Conservation (phyloP, 2,113 vertebrate genomes). For the Oreochromis spilurus region DNA sequence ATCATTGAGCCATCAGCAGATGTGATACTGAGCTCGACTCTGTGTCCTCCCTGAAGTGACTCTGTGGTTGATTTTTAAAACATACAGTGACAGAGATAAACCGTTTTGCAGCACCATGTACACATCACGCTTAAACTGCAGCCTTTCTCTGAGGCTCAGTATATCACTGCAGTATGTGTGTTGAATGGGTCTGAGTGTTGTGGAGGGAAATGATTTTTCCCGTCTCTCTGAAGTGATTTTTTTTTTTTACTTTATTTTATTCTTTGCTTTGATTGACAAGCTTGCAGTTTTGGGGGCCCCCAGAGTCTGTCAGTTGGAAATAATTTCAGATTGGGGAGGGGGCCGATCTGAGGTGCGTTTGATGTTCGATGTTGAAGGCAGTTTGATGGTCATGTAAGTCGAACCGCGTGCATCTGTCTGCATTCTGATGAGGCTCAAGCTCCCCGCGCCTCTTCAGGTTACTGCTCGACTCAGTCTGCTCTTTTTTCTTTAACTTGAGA, state of each 20-base stretch:
- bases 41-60: not conserved
- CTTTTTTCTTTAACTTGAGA: not conserved
- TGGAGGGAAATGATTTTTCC: not conserved
- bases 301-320: not conserved
- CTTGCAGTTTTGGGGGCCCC: not conserved
- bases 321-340: not conserved
- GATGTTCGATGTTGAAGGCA: constrained; percentile 8
- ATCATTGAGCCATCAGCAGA: not conserved
- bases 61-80: not conserved
- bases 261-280: constrained; percentile 2
- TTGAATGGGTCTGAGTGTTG: not conserved
- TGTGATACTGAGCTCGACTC: not conserved
- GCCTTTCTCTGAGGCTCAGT: not conserved
- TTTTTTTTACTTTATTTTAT: not conserved
- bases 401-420: not conserved
- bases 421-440: constrained; percentile 23
- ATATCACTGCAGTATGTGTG: not conserved
- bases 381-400: not conserved
- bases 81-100: not conserved
- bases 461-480: not conserved
- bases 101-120: not conserved
- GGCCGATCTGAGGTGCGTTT: constrained; percentile 13
- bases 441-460: not conserved
- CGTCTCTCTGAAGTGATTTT: not conserved
- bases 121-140: not conserved